These are phyloP conservation scores for Onychostoma macrolepis DNA, from an alignment of 2,113 vertebrate genomes.

Conservation along the genomic window DNA sequence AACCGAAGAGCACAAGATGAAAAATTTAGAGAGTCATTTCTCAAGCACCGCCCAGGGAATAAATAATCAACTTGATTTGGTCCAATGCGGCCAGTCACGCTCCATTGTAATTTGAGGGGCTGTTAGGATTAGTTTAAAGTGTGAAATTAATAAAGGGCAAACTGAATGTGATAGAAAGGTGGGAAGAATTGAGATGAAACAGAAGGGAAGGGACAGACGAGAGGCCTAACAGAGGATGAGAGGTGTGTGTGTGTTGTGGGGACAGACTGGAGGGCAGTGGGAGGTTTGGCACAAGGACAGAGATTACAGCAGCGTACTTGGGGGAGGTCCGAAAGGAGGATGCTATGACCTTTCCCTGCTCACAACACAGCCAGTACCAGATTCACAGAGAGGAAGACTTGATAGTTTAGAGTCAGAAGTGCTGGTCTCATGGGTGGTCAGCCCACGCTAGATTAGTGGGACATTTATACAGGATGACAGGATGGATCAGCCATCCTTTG, in stretches of 20 bases:
- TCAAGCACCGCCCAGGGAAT: slow-evolving; percentile 21
- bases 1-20: neutral
- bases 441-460: neutral
- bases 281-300: slow-evolving; percentile 66
- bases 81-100: slow-evolving; percentile 54
- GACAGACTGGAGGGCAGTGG: slow-evolving; percentile 59
- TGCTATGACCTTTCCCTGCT: slow-evolving; percentile 67
- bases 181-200: slow-evolving; percentile 6
- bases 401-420: slow-evolving; percentile 5
- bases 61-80: slow-evolving; percentile 40
- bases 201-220: slow-evolving; percentile 28
- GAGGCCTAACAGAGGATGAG: neutral
- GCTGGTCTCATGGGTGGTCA: neutral
- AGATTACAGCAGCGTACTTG: slow-evolving; percentile 44
- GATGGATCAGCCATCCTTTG: neutral
- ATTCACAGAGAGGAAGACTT: slow-evolving; percentile 40
- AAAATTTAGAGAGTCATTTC: neutral
- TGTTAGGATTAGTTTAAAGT: slow-evolving; percentile 57
- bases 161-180: slow-evolving; percentile 33
- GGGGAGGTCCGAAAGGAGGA: slow-evolving; percentile 51
- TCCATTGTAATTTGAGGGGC: slow-evolving; percentile 61
- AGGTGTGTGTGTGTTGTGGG: slow-evolving; percentile 35
- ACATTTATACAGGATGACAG: slow-evolving; percentile 4
- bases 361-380: slow-evolving; percentile 57
- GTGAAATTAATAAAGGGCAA: slow-evolving; percentile 55